These are phyloP conservation scores for Drosophila santomea DNA, from an alignment of 1,140 invertebrate genomes.

Conservation along the genomic window DNA sequence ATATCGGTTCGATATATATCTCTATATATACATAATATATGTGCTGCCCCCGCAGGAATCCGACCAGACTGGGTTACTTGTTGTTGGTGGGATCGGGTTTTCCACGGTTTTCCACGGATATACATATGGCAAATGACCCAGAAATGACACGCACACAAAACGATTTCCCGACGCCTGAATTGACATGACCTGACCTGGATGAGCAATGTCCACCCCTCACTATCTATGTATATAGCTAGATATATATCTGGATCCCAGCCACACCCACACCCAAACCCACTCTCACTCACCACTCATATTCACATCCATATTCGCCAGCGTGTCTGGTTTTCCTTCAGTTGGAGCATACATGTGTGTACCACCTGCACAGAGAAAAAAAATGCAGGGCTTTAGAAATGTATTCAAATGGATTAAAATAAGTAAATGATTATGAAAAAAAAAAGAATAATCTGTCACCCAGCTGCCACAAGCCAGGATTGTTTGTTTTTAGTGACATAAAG, in stretches of 20 bases:
- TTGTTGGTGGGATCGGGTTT: constrained; percentile 15
- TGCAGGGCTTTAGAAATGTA: neutral
- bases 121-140: constrained; percentile 63
- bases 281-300: constrained; percentile 28
- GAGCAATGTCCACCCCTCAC: constrained; percentile 47
- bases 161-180: constrained; percentile 39
- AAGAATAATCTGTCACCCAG: too few species aligned
- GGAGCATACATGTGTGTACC: constrained; percentile 10
- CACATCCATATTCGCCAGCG: constrained; percentile 26
- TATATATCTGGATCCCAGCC: constrained; percentile 4
- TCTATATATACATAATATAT: too few species aligned
- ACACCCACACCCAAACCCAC: constrained; percentile 8
- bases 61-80: constrained; percentile 19
- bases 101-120: constrained; percentile 13
- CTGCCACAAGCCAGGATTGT: too few species aligned
- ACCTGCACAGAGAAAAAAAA: constrained; percentile 14
- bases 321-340: constrained; percentile 16
- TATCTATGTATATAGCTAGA: constrained; percentile 11
- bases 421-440: neutral
- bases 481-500: too few species aligned
- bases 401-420: neutral
- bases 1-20: neutral
- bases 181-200: constrained; percentile 51
- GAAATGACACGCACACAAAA: constrained; percentile 61
- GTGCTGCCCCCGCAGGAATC: neutral